Conservation (phyloP, 2,797 vertebrate genomes). For the Brotula barbata region DNA sequence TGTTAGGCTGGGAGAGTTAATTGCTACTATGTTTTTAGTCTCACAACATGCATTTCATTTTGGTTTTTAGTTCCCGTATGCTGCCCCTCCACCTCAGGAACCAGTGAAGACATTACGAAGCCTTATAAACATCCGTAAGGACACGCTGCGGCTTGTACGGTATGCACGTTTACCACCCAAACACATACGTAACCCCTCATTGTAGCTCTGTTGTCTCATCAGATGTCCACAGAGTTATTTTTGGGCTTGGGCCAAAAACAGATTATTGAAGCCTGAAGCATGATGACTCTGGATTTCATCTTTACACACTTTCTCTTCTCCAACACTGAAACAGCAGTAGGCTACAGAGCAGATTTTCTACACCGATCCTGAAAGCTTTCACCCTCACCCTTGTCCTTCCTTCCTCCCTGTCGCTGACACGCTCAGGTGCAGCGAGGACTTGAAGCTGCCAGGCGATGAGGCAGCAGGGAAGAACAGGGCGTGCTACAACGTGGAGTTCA, state of each 20-base stretch:
- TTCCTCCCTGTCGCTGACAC: background rate
- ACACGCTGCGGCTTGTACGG: conserved; percentile 94
- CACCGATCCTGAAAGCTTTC: background rate
- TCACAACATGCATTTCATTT: conserved; percentile 46
- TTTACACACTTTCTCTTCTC: background rate
- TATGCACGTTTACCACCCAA: conserved; percentile 61
- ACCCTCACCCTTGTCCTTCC: background rate
- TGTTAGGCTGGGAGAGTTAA: conserved; percentile 28
- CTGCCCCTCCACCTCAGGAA: conserved; percentile 95
- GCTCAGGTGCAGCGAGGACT: conserved; percentile 88
- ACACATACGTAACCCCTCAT: conserved; percentile 15
- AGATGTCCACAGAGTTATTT: conserved; percentile 27
- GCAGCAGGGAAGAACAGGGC: conserved; percentile 80
- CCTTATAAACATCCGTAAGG: conserved; percentile 97
- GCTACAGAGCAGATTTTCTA: too few relatives aligned
- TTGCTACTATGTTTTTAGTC: conserved; percentile 24
- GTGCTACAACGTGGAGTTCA: conserved; percentile 97
- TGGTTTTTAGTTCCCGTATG: conserved; percentile 91
- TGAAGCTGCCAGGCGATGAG: conserved; percentile 88
- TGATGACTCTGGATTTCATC: background rate
- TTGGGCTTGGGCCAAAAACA: conserved; percentile 2
- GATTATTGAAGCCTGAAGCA: background rate
- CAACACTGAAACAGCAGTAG: background rate
- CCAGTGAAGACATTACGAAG: conserved; percentile 97
- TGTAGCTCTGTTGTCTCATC: conserved; percentile 6